Conservation (phyloP, 2,888 invertebrate species). For the Pristionchus fissidentatus region DNA sequence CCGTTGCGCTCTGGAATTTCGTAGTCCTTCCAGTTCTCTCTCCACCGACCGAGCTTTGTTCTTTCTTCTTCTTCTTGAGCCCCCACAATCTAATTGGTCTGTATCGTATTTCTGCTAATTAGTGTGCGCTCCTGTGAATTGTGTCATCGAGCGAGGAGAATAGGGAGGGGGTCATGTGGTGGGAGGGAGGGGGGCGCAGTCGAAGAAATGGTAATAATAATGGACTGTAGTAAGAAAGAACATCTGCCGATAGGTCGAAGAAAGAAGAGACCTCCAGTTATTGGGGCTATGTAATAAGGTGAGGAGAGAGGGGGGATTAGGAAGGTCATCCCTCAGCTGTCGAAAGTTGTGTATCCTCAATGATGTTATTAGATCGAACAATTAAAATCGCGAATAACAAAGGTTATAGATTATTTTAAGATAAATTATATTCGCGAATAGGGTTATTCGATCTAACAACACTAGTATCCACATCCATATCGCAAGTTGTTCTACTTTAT, state of each 20-base stretch:
- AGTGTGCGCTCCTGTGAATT: conserved; percentile 15
- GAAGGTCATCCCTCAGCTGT: background rate
- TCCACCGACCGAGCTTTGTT: too few species aligned
- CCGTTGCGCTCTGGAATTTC: conserved; percentile 30
- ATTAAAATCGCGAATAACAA: too few species aligned
- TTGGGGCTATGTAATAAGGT: conserved; percentile 1
- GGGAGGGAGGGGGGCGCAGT: background rate
- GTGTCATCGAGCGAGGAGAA: conserved; percentile 26
- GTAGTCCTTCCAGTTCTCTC: too few species aligned
- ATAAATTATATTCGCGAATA: too few species aligned
- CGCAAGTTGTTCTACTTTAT: too few species aligned
- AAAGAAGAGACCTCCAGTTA: too few species aligned
- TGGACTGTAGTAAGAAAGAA: conserved; percentile 18
- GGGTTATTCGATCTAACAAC: too few species aligned
- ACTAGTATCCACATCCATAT: too few species aligned
- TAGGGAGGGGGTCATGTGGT: conserved; percentile 40
- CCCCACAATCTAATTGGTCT: background rate
- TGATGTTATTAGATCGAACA: too few species aligned
- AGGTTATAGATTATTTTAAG: too few species aligned
- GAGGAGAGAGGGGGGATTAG: conserved; percentile 14
- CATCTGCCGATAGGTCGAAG: conserved; percentile 38
- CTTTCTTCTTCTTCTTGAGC: background rate
- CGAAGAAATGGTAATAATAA: conserved; percentile 22
- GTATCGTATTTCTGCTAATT: conserved; percentile 36
- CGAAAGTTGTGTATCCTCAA: too few species aligned